Conservation (phyloP, 2,888 invertebrate species). For the Chironomus riparius region DNA sequence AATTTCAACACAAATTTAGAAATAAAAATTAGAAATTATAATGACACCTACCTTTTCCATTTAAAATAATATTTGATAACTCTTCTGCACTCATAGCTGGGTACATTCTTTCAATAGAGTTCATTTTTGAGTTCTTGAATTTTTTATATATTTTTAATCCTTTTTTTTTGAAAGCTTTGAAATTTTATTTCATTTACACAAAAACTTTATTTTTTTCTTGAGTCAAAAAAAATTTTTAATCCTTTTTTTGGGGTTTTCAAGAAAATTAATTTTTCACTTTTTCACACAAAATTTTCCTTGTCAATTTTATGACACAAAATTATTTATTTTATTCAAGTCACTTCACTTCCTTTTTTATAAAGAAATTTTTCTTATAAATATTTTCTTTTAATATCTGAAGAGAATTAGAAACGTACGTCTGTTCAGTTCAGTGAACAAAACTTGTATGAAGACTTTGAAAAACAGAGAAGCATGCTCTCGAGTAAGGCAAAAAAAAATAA, state of each 20-base stretch:
- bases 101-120: constrained; percentile 22
- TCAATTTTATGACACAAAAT: neutral
- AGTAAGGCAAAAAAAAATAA: too few relatives aligned
- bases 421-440: constrained; percentile 17
- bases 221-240: neutral
- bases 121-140: constrained; percentile 6
- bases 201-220: neutral
- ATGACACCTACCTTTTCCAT: constrained; percentile 9
- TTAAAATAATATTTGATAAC: constrained; percentile 13
- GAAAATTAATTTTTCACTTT: neutral
- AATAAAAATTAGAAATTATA: neutral
- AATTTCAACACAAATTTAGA: too few relatives aligned
- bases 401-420: constrained; percentile 11
- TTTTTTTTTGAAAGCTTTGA: too few relatives aligned
- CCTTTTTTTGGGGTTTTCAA: neutral
- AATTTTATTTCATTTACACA: constrained; percentile 1
- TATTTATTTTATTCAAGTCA: neutral
- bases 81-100: constrained; percentile 15
- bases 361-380: neutral
- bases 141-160: neutral
- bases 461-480: neutral
- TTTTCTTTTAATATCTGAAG: neutral
- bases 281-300: neutral
- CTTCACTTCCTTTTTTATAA: neutral
- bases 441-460: constrained; percentile 1